A percentile compares a stretch with the other conserved stretches of the same genome.
Conservation (phyloP, 92 coral and sea anemone species). For the Phenganax subtilis region DNA sequence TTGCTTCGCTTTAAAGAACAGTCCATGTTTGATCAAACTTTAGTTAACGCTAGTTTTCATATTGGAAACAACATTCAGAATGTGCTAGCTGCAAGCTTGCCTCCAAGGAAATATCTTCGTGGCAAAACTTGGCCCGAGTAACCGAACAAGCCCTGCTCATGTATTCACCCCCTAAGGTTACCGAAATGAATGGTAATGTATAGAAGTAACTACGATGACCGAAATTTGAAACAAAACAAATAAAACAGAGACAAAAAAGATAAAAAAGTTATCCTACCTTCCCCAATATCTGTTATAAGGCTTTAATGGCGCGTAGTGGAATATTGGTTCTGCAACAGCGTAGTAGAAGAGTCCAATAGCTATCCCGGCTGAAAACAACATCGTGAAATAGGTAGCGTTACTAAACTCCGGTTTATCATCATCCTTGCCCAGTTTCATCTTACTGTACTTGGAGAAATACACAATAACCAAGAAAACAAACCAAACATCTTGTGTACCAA, state of each 20-base stretch:
- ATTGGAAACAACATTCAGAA: no score
- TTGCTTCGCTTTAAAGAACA: no score
- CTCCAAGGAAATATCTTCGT: no score
- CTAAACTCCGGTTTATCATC: constrained; percentile 53
- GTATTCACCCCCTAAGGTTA: no score
- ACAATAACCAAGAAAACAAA: constrained; percentile 39
- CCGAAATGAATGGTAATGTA: no score
- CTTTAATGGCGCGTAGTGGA: constrained; percentile 38
- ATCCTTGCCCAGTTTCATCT: constrained; percentile 54
- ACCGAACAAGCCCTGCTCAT: no score
- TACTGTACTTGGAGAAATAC: constrained; percentile 49
- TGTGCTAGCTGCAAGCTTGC: no score
- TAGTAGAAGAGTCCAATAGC: constrained; percentile 52
- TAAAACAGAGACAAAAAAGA: neutral
- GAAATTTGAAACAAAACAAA: no score
- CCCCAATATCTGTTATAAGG: constrained; percentile 50
- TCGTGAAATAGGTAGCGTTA: constrained; percentile 53
- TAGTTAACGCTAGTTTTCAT: no score
- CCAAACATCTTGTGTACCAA: constrained; percentile 53
- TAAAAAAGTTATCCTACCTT: constrained; percentile 26
- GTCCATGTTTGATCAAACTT: no score
- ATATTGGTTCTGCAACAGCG: constrained; percentile 50
- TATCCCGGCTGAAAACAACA: constrained; percentile 54
- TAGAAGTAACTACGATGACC: no score
- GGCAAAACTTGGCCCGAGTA: no score